phyloP scores from a whole-genome alignment of 2,888 invertebrate species.

The Phengaris alcon region DNA sequence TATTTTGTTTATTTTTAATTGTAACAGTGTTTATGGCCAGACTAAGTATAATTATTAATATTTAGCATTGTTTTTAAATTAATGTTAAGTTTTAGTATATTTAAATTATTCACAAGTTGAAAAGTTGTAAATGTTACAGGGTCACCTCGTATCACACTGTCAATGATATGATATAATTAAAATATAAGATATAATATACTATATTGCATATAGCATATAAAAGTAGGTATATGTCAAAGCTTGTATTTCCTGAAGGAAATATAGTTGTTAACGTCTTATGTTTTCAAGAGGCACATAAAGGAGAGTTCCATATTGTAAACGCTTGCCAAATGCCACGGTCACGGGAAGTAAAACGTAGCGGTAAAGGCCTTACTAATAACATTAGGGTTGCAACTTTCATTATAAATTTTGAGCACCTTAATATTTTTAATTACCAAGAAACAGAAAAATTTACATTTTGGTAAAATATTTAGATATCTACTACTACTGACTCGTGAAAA shows the following conservation, averaged over 20 bases:
- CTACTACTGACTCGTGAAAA: background rate
- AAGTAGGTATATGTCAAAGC: background rate
- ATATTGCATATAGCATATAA: background rate
- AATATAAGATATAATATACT: slow-evolving; percentile 1
- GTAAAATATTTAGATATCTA: background rate
- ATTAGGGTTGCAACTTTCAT: background rate
- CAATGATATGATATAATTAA: slow-evolving; percentile 20
- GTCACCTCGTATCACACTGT: slow-evolving; percentile 30
- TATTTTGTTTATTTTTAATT: no score
- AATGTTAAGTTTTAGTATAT: background rate
- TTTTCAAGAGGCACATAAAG: background rate
- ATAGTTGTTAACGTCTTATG: background rate
- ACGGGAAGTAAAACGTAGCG: background rate
- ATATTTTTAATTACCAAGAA: no score
- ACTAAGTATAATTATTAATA: background rate
- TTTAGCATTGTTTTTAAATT: background rate
- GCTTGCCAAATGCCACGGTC: slow-evolving; percentile 5
- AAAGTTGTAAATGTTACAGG: slow-evolving; percentile 27
- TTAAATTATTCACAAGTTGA: slow-evolving; percentile 6
- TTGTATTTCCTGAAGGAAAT: background rate
- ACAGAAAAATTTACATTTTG: background rate
- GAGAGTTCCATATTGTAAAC: background rate
- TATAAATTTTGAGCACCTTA: background rate
- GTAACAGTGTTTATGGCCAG: no score
- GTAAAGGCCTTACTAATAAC: background rate